phyloP scores from a whole-genome alignment of 2,888 invertebrate genomes.

The Agrotis exclamationis region DNA sequence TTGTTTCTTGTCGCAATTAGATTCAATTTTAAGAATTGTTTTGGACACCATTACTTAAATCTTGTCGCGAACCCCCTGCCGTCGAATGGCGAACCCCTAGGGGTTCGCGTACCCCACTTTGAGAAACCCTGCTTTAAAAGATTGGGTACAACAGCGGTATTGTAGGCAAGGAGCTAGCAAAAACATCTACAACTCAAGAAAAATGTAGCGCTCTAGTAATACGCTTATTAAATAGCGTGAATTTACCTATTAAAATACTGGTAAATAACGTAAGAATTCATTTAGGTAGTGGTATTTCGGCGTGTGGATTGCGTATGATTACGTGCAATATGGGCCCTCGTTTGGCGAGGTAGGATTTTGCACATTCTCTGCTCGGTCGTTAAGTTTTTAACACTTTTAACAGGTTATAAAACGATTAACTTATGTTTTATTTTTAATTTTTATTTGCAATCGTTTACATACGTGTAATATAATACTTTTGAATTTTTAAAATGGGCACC shows the following conservation, averaged over 20 bases:
- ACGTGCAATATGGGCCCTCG: conserved; percentile 71
- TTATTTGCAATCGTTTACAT: background rate
- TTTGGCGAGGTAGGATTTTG: conserved; percentile 62
- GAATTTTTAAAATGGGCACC: background rate
- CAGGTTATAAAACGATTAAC: conserved; percentile 34
- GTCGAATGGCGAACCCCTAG: no score
- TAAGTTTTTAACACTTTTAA: conserved; percentile 43
- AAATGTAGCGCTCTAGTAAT: conserved; percentile 9
- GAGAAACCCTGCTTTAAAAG: no score
- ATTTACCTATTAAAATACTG: conserved; percentile 69
- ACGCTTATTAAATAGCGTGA: conserved; percentile 26
- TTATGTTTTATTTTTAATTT: background rate
- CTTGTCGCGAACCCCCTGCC: no score
- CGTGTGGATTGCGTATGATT: conserved; percentile 75
- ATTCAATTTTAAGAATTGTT: no score
- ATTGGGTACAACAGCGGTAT: conserved; percentile 30
- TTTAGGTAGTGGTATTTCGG: conserved; percentile 66
- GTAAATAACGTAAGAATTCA: conserved; percentile 74
- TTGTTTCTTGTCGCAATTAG: no score
- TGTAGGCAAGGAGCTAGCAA: background rate
- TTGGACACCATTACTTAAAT: no score
- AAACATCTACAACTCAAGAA: conserved; percentile 21
- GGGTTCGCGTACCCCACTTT: no score
- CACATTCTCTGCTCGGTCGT: conserved; percentile 57
- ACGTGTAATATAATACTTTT: no score